Evolutionary conservation across 1,140 invertebrate species (phyloP), one percentile per base, ranked within the genome.

Genomic region (Littorina saxatilis): DNA sequence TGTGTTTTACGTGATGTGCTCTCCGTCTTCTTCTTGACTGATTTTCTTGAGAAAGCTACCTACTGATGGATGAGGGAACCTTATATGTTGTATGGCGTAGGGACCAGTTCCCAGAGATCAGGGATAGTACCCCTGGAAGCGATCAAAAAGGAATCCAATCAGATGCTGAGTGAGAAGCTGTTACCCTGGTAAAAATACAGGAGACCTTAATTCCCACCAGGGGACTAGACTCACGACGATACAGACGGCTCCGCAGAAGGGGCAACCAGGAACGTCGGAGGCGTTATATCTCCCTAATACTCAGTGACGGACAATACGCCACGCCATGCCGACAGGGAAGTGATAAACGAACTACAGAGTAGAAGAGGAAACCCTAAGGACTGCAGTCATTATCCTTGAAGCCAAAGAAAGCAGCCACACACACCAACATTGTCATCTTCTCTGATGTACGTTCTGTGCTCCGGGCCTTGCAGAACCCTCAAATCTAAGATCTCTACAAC

Each of bases 171-270:
- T 35, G 29, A 32, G 37, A 68, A 68, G 66, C 66, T 15, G 13
- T 68, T 9, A 1, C 66, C 5, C 66, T 68, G 0, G 3, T 13
- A 27, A 15, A 68, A 9, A 68, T 32, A 0, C 7, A 23, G 4
- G 7, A 68, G 66, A 27, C 66, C 15, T n/a, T n/a, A n/a, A n/a
- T 68, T 15, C 9, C 66, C 66, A 7, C 9, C 7, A 0, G 66
- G 37, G 32, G 4, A 15, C 7, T 68, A 32, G 66, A 68, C 66
- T 11, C 29, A 35, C 3, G 66, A 15, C 11, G 32, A 68, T 35
- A 68, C 66, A 1, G 66, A 68, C 23, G 66, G 32, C 66, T 68
- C 66, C 5, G 66, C 66, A 68, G 66, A 68, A 23, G 66, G 37
- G 27, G 66, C 66, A 9, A 68, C 66, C 27, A 68, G 66, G 37